Evolutionary conservation across 1,140 invertebrate species (phyloP).

Genomic region (Pseudomyrmex gracilis): DNA sequence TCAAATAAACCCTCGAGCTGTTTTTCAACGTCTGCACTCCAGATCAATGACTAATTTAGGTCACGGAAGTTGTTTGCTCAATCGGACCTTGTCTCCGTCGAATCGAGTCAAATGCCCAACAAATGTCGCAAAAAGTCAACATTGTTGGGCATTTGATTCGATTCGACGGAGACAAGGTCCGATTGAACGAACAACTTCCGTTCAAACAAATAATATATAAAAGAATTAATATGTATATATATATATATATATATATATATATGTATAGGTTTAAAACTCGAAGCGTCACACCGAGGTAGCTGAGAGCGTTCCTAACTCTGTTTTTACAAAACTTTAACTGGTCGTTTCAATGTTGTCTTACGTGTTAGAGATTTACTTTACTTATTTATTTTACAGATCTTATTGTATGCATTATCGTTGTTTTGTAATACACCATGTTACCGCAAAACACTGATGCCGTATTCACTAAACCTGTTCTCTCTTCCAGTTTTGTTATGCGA

Average conservation of each 20-base stretch:
- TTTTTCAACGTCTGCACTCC: neutral
- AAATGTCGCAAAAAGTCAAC: too few species aligned
- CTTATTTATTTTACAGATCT: conserved; percentile 55
- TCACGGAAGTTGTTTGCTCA: conserved; percentile 9
- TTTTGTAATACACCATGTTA: conserved; percentile 80
- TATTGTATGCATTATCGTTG: conserved; percentile 76
- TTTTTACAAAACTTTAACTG: conserved; percentile 44
- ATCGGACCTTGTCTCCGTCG: conserved; percentile 36
- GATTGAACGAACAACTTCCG: conserved; percentile 8
- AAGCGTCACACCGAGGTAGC: conserved; percentile 78
- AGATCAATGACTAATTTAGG: conserved; percentile 6
- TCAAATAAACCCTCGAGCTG: conserved; percentile 25
- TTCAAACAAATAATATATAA: too few species aligned
- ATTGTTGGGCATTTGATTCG: neutral
- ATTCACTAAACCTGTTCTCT: conserved; percentile 80
- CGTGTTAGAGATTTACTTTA: conserved; percentile 18
- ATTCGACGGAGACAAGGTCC: conserved; percentile 39
- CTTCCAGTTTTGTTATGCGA: conserved; percentile 40
- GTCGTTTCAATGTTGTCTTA: conserved; percentile 57
- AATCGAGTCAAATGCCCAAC: neutral
- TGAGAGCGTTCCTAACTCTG: conserved; percentile 62
- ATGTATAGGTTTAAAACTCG: conserved; percentile 44
- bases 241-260: too few species aligned
- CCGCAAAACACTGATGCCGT: conserved; percentile 80
- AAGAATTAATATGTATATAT: too few species aligned